A percentile compares a stretch with the other conserved stretches of the same genome.
Conservation (phyloP, 2,797 vertebrate genomes). For the Sebastes nivosus region DNA sequence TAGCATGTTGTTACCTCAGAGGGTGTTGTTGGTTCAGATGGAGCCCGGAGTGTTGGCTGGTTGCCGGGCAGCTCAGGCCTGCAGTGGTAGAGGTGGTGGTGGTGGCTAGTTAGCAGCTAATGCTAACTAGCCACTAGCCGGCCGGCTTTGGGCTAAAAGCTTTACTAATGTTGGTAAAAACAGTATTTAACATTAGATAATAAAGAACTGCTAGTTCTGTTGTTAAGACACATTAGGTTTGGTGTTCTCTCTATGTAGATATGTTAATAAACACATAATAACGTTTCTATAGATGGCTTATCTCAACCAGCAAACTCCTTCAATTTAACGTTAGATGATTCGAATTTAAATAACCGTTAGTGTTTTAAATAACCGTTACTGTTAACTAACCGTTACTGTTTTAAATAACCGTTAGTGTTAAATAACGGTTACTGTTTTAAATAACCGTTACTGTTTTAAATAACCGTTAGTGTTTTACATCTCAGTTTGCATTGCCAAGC, state of each 20-base stretch:
- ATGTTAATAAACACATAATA: neutral
- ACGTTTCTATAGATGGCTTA: neutral
- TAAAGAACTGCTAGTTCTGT: neutral
- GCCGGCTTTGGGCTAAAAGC: conserved; percentile 1
- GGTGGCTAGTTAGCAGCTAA: conserved; percentile 67
- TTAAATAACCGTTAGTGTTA: neutral
- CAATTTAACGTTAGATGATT: neutral
- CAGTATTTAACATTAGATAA: neutral
- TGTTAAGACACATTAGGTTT: neutral
- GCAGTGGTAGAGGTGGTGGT: neutral
- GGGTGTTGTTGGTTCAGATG: neutral
- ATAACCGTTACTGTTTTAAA: too few relatives aligned
- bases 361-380: neutral
- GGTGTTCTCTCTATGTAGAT: neutral
- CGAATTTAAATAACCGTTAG: too few relatives aligned
- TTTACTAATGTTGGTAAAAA: neutral
- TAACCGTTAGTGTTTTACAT: neutral
- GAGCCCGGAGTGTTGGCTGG: conserved; percentile 30
- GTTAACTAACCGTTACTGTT: too few relatives aligned
- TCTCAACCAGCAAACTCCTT: neutral
- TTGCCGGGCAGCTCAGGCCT: conserved; percentile 61
- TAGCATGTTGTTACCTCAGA: neutral
- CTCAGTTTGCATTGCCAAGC: neutral
- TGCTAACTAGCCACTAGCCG: conserved; percentile 48
- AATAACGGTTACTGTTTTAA: too few relatives aligned